A percentile compares a stretch with the other conserved stretches of the same genome.
These are phyloP conservation scores for Eupithecia tripunctaria DNA, from an alignment of 2,888 invertebrate species.

Conservation along the genomic window DNA sequence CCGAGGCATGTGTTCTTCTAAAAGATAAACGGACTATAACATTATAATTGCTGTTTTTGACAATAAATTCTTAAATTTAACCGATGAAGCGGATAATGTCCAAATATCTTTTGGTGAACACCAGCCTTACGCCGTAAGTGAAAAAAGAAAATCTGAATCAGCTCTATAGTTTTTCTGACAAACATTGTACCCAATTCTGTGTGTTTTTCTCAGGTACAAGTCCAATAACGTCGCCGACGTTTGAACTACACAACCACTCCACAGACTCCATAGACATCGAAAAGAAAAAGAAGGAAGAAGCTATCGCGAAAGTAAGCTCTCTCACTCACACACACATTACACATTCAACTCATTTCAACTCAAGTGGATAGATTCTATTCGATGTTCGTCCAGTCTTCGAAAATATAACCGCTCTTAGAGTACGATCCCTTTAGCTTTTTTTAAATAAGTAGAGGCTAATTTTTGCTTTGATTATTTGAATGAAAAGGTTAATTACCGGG, in stretches of 20 bases:
- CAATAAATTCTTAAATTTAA: background rate
- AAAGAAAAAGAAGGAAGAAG: constrained; percentile 88
- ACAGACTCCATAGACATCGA: constrained; percentile 89
- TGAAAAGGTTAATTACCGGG: constrained; percentile 40
- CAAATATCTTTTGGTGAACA: background rate
- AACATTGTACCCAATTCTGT: constrained; percentile 10
- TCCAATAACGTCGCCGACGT: constrained; percentile 89
- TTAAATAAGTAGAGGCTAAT: constrained; percentile 32
- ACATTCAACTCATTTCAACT: constrained; percentile 59
- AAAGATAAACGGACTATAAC: background rate
- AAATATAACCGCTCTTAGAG: constrained; percentile 52
- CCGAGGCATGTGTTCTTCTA: background rate
- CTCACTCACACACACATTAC: constrained; percentile 40
- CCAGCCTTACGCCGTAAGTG: no score
- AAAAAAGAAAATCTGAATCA: no score
- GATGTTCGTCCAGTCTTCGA: constrained; percentile 52
- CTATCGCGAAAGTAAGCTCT: constrained; percentile 81
- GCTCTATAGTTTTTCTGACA: background rate
- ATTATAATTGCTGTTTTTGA: background rate
- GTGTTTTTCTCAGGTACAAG: constrained; percentile 84
- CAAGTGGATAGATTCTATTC: constrained; percentile 61
- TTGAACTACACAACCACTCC: constrained; percentile 90
- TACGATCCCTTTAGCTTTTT: constrained; percentile 48
- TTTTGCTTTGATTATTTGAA: constrained; percentile 32
- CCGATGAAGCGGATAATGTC: background rate